phyloP scores from a whole-genome alignment of 2,113 vertebrate genomes.

The Progne subis region DNA sequence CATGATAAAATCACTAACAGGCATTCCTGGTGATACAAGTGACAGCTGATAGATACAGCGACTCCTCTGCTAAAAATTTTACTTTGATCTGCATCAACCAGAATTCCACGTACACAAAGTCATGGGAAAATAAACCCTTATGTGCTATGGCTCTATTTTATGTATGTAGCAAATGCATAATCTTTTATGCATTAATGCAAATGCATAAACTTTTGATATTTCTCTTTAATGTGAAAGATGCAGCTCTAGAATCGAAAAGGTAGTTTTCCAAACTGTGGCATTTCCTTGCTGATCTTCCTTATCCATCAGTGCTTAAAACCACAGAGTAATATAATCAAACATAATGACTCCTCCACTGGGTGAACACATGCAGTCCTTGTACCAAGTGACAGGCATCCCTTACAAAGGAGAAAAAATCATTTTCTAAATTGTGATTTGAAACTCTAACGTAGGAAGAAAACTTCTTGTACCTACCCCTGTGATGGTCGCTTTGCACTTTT shows the following conservation, averaged over 20 bases:
- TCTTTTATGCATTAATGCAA: neutral
- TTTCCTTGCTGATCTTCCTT: neutral
- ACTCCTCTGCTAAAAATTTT: neutral
- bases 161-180: neutral
- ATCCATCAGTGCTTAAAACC: neutral
- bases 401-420: neutral
- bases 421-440: neutral
- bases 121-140: neutral
- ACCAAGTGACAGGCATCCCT: neutral
- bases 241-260: neutral
- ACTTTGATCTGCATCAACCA: neutral
- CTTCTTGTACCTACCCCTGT: neutral
- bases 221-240: accelerated
- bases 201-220: neutral
- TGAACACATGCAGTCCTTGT: neutral
- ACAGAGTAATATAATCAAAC: neutral
- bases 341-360: neutral
- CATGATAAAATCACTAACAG: neutral
- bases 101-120: neutral
- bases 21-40: neutral
- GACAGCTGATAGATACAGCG: neutral
- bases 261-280: neutral
- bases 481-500: neutral
- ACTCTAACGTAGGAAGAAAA: neutral
- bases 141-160: neutral